Evolutionary conservation across 1,140 invertebrate genomes (phyloP), one percentile per base, ranked within the genome.

Genomic region (Melitaea cinxia): DNA sequence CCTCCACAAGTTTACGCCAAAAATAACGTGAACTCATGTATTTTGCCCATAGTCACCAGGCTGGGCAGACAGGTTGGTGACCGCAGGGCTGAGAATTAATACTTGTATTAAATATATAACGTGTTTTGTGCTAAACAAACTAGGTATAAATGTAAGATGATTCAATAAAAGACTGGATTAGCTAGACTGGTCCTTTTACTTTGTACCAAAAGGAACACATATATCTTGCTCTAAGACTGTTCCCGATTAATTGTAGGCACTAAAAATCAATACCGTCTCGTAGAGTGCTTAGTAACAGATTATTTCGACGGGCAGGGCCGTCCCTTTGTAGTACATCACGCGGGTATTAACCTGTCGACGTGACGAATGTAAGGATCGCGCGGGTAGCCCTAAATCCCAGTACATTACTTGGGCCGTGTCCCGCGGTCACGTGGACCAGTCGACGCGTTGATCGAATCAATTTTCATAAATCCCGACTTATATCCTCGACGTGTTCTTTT

Each of bases 321-420:
- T 26, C 60, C 60, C 60, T 62, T 63, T 50, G 53, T 42, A 54
- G 24, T 60, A 60, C 52, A 63, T 63, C 60, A 63, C 58, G 50
- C 37, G 17, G 58, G 60, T 39, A 63, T 63, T 63, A 63, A 63
- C 60, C 52, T 63, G 60, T 63, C 60, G 52, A 9, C 52, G 60
- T 55, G 60, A 63, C 60, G 47, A 63, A 63, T 63, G 60, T 63
- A 55, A 63, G 60, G 52, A 63, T 53, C 39, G 55, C 26, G 50
- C 52, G 47, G 58, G 52, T 52, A 30, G 58, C 58, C 47, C 47
- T 42, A 60, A 60, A 60, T 35, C 58, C 47, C 47, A 52, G 28
- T 52, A 60, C 47, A 60, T 60, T 60, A 60, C 58, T 52, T 26
- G 15, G 56, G 39, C 42, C 42, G 17, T 45, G 56, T 58, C 56